phyloP scores from a whole-genome alignment of 1,140 invertebrate species.

The Euglossa dilemma region DNA sequence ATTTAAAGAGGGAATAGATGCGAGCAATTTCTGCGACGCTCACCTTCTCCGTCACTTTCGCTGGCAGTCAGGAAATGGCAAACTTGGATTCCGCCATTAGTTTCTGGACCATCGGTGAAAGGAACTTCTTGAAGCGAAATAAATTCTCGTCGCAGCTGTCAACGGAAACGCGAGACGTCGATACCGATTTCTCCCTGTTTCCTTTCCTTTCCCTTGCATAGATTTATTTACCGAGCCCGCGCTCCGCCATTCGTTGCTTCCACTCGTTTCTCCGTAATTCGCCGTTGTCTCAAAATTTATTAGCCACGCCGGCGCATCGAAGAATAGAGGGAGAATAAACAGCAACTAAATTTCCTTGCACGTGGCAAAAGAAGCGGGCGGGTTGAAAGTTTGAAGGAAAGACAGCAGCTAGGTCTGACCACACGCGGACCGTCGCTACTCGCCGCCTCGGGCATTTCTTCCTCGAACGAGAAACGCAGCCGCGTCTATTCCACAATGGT shows the following conservation, averaged over 20 bases:
- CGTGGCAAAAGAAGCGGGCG: background rate
- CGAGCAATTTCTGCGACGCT: slow-evolving; percentile 30
- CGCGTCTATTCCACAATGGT: background rate
- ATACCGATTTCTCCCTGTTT: background rate
- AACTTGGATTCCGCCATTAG: slow-evolving; percentile 30
- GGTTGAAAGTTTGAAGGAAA: background rate
- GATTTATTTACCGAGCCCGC: background rate
- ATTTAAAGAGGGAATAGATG: slow-evolving; percentile 46
- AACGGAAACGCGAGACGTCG: background rate
- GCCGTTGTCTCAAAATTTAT: too few relatives aligned
- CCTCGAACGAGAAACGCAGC: background rate
- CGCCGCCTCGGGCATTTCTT: background rate
- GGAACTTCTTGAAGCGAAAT: slow-evolving; percentile 38
- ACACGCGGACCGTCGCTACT: background rate
- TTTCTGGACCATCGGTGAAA: slow-evolving; percentile 25
- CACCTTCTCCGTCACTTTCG: background rate
- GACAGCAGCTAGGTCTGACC: background rate
- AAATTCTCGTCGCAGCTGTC: slow-evolving; percentile 30
- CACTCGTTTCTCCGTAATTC: too few relatives aligned
- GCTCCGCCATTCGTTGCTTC: too few relatives aligned
- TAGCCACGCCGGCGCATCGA: too few relatives aligned
- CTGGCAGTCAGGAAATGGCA: background rate
- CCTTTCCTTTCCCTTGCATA: background rate
- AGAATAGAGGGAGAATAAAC: background rate
- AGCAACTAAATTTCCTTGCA: background rate